Evolutionary conservation across 2,888 invertebrate species (phyloP).

Genomic region (Aphodius granarius): DNA sequence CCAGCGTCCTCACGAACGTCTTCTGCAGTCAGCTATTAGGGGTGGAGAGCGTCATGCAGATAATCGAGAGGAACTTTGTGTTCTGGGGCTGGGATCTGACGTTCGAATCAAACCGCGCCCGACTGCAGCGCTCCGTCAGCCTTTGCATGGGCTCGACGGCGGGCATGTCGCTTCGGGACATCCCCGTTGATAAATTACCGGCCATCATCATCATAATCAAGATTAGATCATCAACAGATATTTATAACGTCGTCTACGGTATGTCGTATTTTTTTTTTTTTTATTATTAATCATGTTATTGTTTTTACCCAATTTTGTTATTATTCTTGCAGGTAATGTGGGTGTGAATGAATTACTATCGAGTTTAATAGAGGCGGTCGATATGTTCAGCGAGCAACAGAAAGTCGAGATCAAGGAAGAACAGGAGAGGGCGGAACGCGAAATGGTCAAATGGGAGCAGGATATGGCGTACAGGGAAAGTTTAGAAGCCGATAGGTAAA

Average conservation of each 20-base stretch:
- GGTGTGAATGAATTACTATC: constrained; percentile 88
- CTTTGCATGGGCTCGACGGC: constrained; percentile 81
- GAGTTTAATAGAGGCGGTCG: constrained; percentile 83
- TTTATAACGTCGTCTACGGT: constrained; percentile 89
- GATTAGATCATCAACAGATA: constrained; percentile 85
- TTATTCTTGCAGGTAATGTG: constrained; percentile 66
- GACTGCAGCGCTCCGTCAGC: constrained; percentile 75
- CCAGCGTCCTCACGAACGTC: constrained; percentile 92
- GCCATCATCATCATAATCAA: constrained; percentile 88
- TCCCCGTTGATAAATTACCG: constrained; percentile 85
- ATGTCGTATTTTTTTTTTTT: constrained; percentile 33
- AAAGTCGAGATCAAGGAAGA: constrained; percentile 80
- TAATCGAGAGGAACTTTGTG: constrained; percentile 86
- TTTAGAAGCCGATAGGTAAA: constrained; percentile 77
- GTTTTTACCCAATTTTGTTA: constrained; percentile 11
- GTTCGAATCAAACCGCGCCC: constrained; percentile 79
- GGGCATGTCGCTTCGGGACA: constrained; percentile 80
- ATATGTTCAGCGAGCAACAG: constrained; percentile 80
- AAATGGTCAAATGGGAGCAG: constrained; percentile 89
- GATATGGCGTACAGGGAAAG: constrained; percentile 92
- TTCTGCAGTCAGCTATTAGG: constrained; percentile 95
- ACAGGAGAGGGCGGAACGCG: constrained; percentile 85
- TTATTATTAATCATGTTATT: background rate
- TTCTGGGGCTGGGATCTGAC: constrained; percentile 98
- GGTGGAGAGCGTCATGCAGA: constrained; percentile 87